phyloP scores from a whole-genome alignment of 53 echinoderm and acorn worm genomes.

The Pentamera pediparva region DNA sequence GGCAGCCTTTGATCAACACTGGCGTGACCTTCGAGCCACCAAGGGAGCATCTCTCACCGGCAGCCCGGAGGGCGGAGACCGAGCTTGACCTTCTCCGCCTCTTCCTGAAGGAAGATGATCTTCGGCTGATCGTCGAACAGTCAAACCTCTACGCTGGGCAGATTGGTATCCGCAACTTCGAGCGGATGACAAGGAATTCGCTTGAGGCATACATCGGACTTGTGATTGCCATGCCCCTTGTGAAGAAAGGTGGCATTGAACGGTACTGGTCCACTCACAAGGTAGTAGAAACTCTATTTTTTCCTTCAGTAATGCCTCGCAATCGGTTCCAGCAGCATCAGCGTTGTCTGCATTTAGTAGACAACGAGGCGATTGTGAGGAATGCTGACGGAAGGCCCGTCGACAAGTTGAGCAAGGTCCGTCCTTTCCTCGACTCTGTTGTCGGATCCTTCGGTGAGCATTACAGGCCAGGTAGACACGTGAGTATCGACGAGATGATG shows the following conservation, averaged over 20 bases:
- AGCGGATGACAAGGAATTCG: too few species aligned
- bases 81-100: slow-evolving; percentile 12
- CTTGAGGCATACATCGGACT: too few species aligned
- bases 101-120: slow-evolving; percentile 4
- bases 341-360: not conserved
- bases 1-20: not conserved
- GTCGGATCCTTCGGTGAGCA: not conserved
- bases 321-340: not conserved
- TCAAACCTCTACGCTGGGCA: slow-evolving; percentile 16
- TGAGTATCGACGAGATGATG: not conserved
- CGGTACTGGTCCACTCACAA: too few species aligned
- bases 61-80: not conserved
- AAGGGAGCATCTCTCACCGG: not conserved
- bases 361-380: not conserved
- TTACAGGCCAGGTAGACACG: not conserved
- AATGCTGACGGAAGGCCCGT: not conserved
- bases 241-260: too few species aligned
- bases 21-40: not conserved
- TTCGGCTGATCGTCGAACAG: not conserved
- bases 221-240: too few species aligned
- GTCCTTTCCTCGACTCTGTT: too few species aligned
- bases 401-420: not conserved
- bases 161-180: too few species aligned
- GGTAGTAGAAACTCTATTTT: too few species aligned
- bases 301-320: not conserved